Evolutionary conservation across 2,888 invertebrate genomes (phyloP), one percentile per base, ranked within the genome.

Genomic region (Chrysotoxum bicinctum): DNA sequence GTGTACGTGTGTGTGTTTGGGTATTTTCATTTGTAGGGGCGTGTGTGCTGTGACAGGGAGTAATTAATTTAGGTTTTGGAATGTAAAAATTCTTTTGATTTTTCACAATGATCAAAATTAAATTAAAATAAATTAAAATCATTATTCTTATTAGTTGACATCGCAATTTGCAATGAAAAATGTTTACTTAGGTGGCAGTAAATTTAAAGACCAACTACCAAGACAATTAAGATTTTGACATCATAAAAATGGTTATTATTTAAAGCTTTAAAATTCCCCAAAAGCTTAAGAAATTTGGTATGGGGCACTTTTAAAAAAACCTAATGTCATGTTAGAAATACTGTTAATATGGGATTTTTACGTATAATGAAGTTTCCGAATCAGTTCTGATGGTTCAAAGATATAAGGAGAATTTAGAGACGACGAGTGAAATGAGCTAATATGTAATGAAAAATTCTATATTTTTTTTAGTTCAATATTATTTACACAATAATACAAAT

Each of bases 41-140:
- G 60, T 60, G 52, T 45, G 40, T 79, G 75, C 19, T 66, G 48
- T 72, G 83, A 73, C 54, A 70, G 26, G 14, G 52, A 76, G 60
- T 72, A 72, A 80, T 84, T 75, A 72, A 75, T 50, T 23, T 35
- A 66, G 1, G 9, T 14, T 32, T 0, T 16, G 16, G 16, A 26
- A 43, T 54, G 37, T 19, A 40, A 23, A 14, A 50, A 26, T 62
- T 16, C 12, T 56, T 26, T 75, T 75, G 54, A 43, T 60, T 72
- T 82, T 7, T 8, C 12, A n/a, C 26, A 56, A 66, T 37, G 45
- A 69, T 50, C 30, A 19, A 43, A 52, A 52, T n/a, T 4, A 5
- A 16, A 23, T 2, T 45, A 68, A 23, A 6, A 30, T 48, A 37
- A 16, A 68, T 66, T 35, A 14, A 32, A 72, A 40, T 60, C 26